A percentile compares a stretch with the other conserved stretches of the same genome.
phyloP scores from a whole-genome alignment of 2,888 invertebrate genomes.

The Caenorhabditis sp. region DNA sequence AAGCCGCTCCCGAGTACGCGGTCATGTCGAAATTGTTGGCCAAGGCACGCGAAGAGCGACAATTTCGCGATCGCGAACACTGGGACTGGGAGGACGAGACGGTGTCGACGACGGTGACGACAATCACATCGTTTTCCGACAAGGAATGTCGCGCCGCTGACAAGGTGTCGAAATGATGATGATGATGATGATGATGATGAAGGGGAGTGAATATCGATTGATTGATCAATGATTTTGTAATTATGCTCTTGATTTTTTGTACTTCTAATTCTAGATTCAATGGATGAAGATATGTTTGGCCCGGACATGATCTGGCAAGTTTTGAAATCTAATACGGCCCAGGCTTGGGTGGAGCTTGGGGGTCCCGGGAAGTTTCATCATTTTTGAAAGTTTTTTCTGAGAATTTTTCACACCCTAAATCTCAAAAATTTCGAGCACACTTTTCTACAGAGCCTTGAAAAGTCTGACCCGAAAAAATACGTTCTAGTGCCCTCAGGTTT shows the following conservation, averaged over 20 bases:
- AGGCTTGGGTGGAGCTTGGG: too few relatives aligned
- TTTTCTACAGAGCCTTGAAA: too few relatives aligned
- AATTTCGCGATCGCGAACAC: constrained; percentile 38
- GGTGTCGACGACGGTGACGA: constrained; percentile 43
- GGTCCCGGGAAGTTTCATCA: too few relatives aligned
- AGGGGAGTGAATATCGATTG: neutral
- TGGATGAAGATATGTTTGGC: too few relatives aligned
- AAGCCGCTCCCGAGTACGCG: constrained; percentile 53
- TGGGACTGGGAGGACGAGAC: constrained; percentile 60
- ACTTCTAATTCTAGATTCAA: neutral
- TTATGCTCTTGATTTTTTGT: neutral
- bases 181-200: neutral
- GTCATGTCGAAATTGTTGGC: constrained; percentile 43
- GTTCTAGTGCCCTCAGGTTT: too few relatives aligned
- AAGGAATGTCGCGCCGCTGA: constrained; percentile 31
- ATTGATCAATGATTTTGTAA: neutral
- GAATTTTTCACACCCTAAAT: too few relatives aligned
- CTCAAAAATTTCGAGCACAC: too few relatives aligned
- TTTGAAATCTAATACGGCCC: too few relatives aligned
- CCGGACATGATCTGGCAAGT: too few relatives aligned
- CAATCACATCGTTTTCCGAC: constrained; percentile 43
- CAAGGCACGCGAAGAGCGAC: constrained; percentile 43
- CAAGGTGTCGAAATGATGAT: neutral
- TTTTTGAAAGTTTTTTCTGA: too few relatives aligned
- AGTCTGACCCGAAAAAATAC: too few relatives aligned